Base-by-base conservation (phyloP, 2,888 invertebrate genomes). In the Leptura quadrifasciata region DNA sequence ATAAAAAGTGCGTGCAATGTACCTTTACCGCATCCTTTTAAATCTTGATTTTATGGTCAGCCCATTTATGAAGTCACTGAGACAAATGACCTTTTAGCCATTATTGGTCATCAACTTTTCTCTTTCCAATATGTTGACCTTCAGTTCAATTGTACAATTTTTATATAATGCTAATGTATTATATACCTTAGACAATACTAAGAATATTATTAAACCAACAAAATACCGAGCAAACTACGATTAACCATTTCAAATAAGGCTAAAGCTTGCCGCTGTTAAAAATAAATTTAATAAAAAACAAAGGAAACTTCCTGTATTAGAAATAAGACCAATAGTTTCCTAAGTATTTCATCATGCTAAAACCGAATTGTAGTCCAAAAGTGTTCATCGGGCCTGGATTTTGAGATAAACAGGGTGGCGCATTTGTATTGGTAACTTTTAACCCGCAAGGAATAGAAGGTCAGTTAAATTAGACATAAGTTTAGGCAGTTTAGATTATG, bases 31-130 rank as follows among this genome's bases (percentile, higher is more conserved):
- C 31, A 61, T 61, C 54, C 18, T 18, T 63, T 63, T 39, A 63
- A 63, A 63, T 68, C 27, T 55, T 17, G 55, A 68, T 68, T 68
- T 55, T 68, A 68, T 55, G 67, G 55, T 31, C 54, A 31, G 67
- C 55, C 63, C 55, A 68, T 55, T 68, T 68, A 68, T 31, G 63
- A 63, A 17, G 18, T 10, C 39, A 17, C 18, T 35, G 63, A 63
- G 18, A 54, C 65, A 52, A 68, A 57, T 27, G 55, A 57, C 18
- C 55, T 31, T 58, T 54, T 54, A 58, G 57, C 39, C 31, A 39
- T 57, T 17, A 35, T 55, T 68, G 21, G 61, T 35, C n/a, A 2
- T 61, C 61, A n/a, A 61, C 27, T 27, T 17, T 55, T 12, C 21
- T n/a, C n/a, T 5, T 47, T 2, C 47, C 47, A 47, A 47, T 35